Conservation (phyloP, 1,140 invertebrate genomes). For the Polyergus mexicanus region DNA sequence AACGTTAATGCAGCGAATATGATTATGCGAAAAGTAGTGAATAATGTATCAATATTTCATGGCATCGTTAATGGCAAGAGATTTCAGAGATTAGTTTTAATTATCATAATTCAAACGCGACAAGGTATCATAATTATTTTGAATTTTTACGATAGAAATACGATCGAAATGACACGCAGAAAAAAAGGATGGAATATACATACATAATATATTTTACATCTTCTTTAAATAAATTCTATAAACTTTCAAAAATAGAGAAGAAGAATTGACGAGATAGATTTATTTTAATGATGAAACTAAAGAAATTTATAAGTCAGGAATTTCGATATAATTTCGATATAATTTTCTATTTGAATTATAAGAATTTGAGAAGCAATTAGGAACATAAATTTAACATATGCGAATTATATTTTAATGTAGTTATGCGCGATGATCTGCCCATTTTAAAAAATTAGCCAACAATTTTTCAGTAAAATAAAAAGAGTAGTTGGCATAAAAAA, state of each 20-base stretch:
- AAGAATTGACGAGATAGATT: slow-evolving; percentile 4
- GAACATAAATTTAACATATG: slow-evolving; percentile 52
- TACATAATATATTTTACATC: background rate
- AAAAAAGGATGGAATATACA: background rate
- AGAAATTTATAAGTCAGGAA: background rate
- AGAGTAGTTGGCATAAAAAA: slow-evolving; percentile 11
- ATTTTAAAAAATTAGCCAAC: slow-evolving; percentile 18
- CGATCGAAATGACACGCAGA: background rate
- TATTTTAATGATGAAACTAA: background rate
- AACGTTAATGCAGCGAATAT: slow-evolving; percentile 44
- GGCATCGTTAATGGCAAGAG: slow-evolving; percentile 36
- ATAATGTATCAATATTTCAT: slow-evolving; percentile 49
- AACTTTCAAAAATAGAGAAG: background rate
- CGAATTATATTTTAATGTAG: slow-evolving; percentile 64
- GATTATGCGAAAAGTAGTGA: slow-evolving; percentile 41
- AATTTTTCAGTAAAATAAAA: slow-evolving; percentile 60
- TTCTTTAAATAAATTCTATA: background rate
- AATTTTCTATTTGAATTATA: slow-evolving; percentile 36
- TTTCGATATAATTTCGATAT: slow-evolving; percentile 5
- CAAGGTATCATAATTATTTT: slow-evolving; percentile 9
- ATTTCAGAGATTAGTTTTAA: slow-evolving; percentile 30
- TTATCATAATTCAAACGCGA: slow-evolving; percentile 8
- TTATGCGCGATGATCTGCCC: slow-evolving; percentile 47
- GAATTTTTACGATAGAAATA: background rate
- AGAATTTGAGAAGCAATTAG: slow-evolving; percentile 29